These are phyloP conservation scores for Ormyrus pomaceus DNA, from an alignment of 2,888 invertebrate genomes.

Conservation along the genomic window DNA sequence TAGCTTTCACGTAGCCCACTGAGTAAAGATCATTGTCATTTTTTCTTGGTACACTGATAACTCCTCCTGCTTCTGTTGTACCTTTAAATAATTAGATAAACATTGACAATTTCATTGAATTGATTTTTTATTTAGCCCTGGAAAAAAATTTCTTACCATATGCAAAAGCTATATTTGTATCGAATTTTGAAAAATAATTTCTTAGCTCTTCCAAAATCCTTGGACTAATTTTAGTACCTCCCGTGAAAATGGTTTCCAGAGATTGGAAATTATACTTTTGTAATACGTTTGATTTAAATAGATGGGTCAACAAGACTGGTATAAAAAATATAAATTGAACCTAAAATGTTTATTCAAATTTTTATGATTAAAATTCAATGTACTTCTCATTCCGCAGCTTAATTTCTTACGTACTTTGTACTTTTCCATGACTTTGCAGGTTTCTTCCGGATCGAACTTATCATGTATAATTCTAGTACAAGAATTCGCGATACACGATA, in stretches of 20 bases:
- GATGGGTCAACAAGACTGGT: not conserved
- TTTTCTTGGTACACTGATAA: conserved; percentile 18
- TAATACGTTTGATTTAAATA: not conserved
- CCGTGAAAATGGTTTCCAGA: not conserved
- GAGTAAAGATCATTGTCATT: conserved; percentile 57
- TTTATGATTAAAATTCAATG: not conserved
- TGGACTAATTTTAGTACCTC: not conserved
- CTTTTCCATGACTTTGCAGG: conserved; percentile 65
- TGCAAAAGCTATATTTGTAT: not conserved
- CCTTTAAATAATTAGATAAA: not conserved
- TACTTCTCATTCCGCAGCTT: not conserved
- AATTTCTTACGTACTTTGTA: conserved; percentile 61
- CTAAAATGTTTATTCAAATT: conserved; percentile 11
- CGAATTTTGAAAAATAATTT: not conserved
- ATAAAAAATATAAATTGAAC: not conserved
- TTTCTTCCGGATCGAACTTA: conserved; percentile 60
- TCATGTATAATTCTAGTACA: conserved; percentile 57
- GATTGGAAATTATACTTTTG: not conserved
- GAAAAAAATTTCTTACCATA: not conserved
- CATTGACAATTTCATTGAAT: not conserved
- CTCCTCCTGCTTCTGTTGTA: not conserved
- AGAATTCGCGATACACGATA: conserved; percentile 49
- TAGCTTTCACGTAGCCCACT: not conserved
- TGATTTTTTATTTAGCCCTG: not conserved
- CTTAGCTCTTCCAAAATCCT: not conserved